Evolutionary conservation across 2,797 vertebrate genomes (phyloP).

Genomic region (Urophycis tenuis): DNA sequence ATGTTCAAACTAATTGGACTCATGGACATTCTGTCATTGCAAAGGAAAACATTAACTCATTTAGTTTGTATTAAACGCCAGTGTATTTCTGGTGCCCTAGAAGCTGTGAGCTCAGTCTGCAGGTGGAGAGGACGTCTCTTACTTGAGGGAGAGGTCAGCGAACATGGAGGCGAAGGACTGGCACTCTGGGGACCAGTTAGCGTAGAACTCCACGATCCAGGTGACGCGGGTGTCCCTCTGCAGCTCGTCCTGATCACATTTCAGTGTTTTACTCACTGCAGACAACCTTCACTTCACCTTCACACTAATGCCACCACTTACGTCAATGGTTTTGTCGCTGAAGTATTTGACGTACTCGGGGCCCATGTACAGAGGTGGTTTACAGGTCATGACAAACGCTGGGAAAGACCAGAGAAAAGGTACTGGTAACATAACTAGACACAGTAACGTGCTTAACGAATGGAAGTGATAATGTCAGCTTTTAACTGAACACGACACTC

Average conservation of each 20-base stretch:
- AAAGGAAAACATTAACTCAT: not conserved
- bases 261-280: not conserved
- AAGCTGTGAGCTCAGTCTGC: not conserved
- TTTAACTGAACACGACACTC: no score
- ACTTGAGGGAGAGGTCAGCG: constrained; percentile 90
- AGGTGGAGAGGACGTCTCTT: constrained; percentile 44
- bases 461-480: not conserved
- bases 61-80: not conserved
- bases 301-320: constrained; percentile 60
- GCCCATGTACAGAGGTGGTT: constrained; percentile 90
- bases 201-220: constrained; percentile 94
- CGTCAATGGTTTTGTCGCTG: constrained; percentile 88
- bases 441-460: not conserved
- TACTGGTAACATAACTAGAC: not conserved
- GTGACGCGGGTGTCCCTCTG: constrained; percentile 77
- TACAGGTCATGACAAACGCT: constrained; percentile 95
- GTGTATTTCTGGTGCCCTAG: no score
- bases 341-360: constrained; percentile 97
- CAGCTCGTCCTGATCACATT: constrained; percentile 78
- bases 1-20: not conserved
- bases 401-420: not conserved
- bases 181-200: constrained; percentile 96
- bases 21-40: not conserved
- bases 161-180: constrained; percentile 91
- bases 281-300: not conserved